Conservation (phyloP, 2,888 invertebrate species). For the Dryococelus australis region DNA sequence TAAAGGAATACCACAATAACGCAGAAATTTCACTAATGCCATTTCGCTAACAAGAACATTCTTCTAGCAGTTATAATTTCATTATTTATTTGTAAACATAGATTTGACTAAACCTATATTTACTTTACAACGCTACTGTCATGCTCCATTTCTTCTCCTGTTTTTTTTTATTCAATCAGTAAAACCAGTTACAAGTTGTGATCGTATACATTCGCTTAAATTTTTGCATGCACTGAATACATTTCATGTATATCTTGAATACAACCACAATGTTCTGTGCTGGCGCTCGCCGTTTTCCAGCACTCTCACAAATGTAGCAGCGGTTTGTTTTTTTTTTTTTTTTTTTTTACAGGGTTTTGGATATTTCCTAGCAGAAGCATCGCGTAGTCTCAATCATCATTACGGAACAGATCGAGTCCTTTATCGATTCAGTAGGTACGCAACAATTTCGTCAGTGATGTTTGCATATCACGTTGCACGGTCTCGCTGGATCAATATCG, state of each 20-base stretch:
- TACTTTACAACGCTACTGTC: not conserved
- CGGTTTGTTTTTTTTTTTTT: no score
- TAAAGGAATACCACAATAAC: not conserved
- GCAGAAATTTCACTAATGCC: not conserved
- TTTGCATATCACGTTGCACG: not conserved
- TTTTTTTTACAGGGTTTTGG: not conserved
- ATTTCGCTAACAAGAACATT: not conserved
- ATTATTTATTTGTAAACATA: not conserved
- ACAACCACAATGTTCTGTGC: no score
- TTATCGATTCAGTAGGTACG: not conserved
- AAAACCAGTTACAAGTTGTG: slow-evolving; percentile 11
- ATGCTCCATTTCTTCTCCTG: not conserved
- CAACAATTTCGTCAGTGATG: slow-evolving; percentile 7
- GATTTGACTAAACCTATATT: not conserved
- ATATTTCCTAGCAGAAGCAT: not conserved
- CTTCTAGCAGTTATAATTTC: not conserved
- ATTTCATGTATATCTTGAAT: no score
- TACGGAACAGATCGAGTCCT: not conserved
- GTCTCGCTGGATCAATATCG: not conserved
- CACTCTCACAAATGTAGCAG: no score
- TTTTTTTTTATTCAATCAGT: not conserved
- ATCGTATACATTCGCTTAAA: slow-evolving; percentile 22
- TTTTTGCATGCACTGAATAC: no score
- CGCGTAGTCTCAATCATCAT: not conserved
- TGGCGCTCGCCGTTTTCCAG: no score